Base-by-base conservation (phyloP, 2,113 vertebrate genomes). In the Dicentrarchus labrax region DNA sequence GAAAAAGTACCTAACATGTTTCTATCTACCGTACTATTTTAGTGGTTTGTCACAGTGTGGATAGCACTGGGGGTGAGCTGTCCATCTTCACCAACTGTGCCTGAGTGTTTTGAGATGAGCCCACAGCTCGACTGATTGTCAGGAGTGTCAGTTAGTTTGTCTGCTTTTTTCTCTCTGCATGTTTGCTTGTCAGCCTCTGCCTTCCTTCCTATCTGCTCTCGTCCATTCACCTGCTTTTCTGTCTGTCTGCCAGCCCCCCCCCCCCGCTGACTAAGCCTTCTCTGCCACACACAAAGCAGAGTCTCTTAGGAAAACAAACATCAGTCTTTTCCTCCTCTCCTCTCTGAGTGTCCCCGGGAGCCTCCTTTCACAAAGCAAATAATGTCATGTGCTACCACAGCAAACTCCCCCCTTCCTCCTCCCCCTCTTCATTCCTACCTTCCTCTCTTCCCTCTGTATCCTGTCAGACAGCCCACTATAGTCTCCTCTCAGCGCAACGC, bases 291-390 rank as follows among this genome's bases (percentile, higher is more conserved):
- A 84, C 68, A 62, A 57, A 81, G 72, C 57, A 82, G 39, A 86
- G 54, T 47, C 86, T 87, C 75, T 86, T 69, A 87, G 76, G 68
- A 87, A 93, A 93, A 91, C 83, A 91, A 90, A 90, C 86, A 89
- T 76, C 72, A 61, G 77, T 85, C 68, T 75, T 75, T 67, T 80
- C 64, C 67, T 78, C 65, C 79, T 77, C 81, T 79, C 56, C 72
- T 76, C 74, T 45, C 53, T 0, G n/a, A 65, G 64, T 74, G 78
- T 90, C 86, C 91, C 90, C 60, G 3, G 76, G 86, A 85, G 81
- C 69, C 73, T 87, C 84, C 76, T 91, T 89, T 64, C 72, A 89
- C 79, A 88, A 86, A 90, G 72, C 87, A 92, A 90, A 93, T 87
- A 74, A 86, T 86, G 87, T 88, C 65, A 84, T 88, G 89, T 82